Conservation (phyloP, 2,797 vertebrate species). For the Betta splendens region DNA sequence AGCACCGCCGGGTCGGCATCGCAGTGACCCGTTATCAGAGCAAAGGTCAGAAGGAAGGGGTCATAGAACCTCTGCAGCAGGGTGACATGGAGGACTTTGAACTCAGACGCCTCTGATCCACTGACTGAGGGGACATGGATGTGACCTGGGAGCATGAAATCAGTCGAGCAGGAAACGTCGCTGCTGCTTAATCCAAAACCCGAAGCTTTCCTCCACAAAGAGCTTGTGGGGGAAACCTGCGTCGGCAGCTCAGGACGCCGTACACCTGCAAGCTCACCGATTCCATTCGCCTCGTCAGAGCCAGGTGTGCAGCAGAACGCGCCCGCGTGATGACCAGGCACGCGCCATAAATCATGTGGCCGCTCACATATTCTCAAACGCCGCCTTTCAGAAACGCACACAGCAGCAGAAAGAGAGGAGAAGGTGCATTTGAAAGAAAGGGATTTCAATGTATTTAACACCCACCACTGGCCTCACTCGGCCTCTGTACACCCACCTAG, state of each 20-base stretch:
- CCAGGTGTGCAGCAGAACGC: constrained; percentile 58
- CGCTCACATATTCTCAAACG: constrained; percentile 56
- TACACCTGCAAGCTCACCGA: constrained; percentile 32
- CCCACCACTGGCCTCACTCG: constrained; percentile 60
- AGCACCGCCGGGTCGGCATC: too few species aligned
- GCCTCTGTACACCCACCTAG: constrained; percentile 66
- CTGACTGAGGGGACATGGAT: background rate
- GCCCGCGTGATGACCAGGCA: constrained; percentile 66
- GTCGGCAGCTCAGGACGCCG: constrained; percentile 3
- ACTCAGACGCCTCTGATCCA: background rate
- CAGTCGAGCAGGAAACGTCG: background rate
- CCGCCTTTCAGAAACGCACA: constrained; percentile 51
- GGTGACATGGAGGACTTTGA: constrained; percentile 1
- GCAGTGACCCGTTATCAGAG: constrained; percentile 47
- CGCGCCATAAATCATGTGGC: constrained; percentile 61
- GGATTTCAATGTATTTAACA: constrained; percentile 67
- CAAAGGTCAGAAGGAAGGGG: constrained; percentile 14
- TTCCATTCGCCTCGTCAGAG: constrained; percentile 17
- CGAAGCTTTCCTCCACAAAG: constrained; percentile 7
- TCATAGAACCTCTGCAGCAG: constrained; percentile 27
- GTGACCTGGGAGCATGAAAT: background rate
- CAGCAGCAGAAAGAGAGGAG: constrained; percentile 33
- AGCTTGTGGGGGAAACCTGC: constrained; percentile 5
- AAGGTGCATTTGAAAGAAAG: constrained; percentile 52
- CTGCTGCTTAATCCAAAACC: background rate